Evolutionary conservation across 2,113 vertebrate species (phyloP).

Genomic region (Pomatorhinus ruficollis): DNA sequence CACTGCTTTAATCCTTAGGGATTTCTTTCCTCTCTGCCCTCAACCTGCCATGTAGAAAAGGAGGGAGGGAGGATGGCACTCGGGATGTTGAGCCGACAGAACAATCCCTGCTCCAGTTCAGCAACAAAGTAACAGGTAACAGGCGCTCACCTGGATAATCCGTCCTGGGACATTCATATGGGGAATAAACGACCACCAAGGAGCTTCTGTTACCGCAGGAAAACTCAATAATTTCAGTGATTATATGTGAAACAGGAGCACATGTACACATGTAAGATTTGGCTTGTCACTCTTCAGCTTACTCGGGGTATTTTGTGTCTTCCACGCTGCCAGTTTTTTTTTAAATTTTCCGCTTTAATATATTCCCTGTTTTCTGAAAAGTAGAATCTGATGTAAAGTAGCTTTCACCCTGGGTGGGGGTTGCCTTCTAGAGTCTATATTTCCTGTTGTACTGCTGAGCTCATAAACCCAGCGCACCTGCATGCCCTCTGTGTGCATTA

Average conservation of each 20-base stretch:
- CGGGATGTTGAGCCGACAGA: background rate
- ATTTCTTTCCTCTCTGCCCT: background rate
- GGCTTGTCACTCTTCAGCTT: background rate
- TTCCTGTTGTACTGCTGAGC: background rate
- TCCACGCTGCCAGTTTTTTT: background rate
- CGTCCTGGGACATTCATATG: background rate
- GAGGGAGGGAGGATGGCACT: background rate
- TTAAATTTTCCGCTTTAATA: background rate
- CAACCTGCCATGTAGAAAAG: background rate
- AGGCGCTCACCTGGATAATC: background rate
- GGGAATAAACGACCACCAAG: background rate
- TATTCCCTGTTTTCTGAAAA: background rate
- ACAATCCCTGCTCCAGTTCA: background rate
- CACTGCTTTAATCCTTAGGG: conserved; percentile 19
- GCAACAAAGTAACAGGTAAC: background rate
- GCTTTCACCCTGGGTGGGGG: background rate
- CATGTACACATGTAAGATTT: background rate
- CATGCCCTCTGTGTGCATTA: background rate
- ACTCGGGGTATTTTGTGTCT: background rate
- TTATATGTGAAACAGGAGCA: background rate
- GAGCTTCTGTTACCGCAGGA: background rate
- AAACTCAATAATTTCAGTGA: background rate
- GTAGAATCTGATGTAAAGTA: background rate
- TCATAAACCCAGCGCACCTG: background rate
- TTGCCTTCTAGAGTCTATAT: background rate